phyloP scores from a whole-genome alignment of 1,140 invertebrate species.

The Leguminivora glycinivorella region DNA sequence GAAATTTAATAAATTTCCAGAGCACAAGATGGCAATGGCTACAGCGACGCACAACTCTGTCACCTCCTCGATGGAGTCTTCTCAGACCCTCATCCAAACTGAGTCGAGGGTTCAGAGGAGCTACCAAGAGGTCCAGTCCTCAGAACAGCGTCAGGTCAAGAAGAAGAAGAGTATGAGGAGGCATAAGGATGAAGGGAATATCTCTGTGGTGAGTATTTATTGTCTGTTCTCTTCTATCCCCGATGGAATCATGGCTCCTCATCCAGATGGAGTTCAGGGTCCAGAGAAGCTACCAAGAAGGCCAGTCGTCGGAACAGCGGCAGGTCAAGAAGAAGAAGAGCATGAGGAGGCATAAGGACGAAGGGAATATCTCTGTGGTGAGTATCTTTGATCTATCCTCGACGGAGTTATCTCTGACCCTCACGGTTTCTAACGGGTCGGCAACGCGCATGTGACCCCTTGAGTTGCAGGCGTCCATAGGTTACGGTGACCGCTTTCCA shows the following conservation, averaged over 20 bases:
- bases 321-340: constrained; percentile 71
- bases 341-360: constrained; percentile 70
- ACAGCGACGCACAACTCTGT: constrained; percentile 41
- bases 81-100: constrained; percentile 68
- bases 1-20: constrained; percentile 37
- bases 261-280: constrained; percentile 70
- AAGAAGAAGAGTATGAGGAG: constrained; percentile 69
- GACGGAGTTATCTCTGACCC: no score
- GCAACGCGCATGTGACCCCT: no score
- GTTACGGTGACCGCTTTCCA: no score
- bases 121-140: constrained; percentile 68
- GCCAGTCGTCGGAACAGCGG: constrained; percentile 61
- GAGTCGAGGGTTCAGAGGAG: constrained; percentile 64
- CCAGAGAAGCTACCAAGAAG: constrained; percentile 65
- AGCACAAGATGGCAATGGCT: constrained; percentile 55
- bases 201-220: constrained; percentile 67
- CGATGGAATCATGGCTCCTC: constrained; percentile 41
- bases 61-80: constrained; percentile 67
- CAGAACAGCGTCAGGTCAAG: constrained; percentile 64
- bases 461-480: no score
- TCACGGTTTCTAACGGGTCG: no score
- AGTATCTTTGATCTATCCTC: no score
- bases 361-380: constrained; percentile 75
- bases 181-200: constrained; percentile 74
- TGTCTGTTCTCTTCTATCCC: no score